phyloP scores from a whole-genome alignment of 2,113 vertebrate genomes.

The Otolemur garnettii region DNA sequence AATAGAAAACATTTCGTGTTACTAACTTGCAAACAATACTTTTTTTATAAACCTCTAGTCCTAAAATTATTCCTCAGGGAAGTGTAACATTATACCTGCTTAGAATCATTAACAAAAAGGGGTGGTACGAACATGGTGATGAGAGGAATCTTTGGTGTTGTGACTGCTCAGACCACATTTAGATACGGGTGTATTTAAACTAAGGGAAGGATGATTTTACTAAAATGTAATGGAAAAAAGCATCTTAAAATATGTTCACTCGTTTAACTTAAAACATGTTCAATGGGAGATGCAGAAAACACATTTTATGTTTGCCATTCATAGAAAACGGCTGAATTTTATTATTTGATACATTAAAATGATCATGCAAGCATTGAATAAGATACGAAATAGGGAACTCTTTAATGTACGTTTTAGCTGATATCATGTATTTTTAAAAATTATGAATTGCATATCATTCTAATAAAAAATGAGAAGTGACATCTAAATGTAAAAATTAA shows the following conservation, averaged over 20 bases:
- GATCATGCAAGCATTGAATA: constrained; percentile 74
- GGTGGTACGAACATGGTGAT: neutral
- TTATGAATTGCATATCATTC: constrained; percentile 63
- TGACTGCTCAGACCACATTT: constrained; percentile 67
- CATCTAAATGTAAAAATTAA: constrained; percentile 33
- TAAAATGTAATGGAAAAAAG: constrained; percentile 73
- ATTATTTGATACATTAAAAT: constrained; percentile 79
- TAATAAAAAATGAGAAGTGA: constrained; percentile 58
- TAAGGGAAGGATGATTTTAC: constrained; percentile 80
- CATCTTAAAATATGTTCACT: constrained; percentile 71
- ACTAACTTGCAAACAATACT: constrained; percentile 75
- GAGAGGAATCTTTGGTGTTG: constrained; percentile 80
- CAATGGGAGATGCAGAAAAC: constrained; percentile 74
- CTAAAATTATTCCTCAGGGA: constrained; percentile 72
- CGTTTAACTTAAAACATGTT: constrained; percentile 79
- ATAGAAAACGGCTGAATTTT: constrained; percentile 76
- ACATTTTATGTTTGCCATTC: constrained; percentile 74
- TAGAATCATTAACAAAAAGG: constrained; percentile 81
- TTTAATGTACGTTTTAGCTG: constrained; percentile 80
- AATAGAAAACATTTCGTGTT: constrained; percentile 70
- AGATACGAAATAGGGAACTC: constrained; percentile 75
- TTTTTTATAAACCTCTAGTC: constrained; percentile 69
- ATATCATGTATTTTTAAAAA: constrained; percentile 66
- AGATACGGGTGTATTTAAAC: constrained; percentile 73
- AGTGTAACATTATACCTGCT: constrained; percentile 82